Base-by-base conservation (phyloP, 2,797 vertebrate genomes). In the Peromyscus eremicus region DNA sequence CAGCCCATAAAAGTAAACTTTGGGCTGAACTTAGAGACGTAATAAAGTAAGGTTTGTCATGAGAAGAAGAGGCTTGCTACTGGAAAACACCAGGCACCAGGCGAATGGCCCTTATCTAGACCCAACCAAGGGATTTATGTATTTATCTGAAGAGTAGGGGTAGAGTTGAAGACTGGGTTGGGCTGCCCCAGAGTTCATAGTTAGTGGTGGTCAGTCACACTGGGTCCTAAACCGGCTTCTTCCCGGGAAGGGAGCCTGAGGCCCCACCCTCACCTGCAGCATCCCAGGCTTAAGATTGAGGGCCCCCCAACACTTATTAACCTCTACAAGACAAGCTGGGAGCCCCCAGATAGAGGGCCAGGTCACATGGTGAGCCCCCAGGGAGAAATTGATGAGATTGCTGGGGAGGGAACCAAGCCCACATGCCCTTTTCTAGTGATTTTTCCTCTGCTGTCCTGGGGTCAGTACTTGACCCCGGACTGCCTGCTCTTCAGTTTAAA, bases 1-100 rank as follows among this genome's bases (percentile, higher is more conserved):
- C 10, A 16, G 64, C 82, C 85, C 79, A 46, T 96, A 89, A 92
- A 95, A 92, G 91, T 62, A 81, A n/a, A 84, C 87, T 95, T 87
- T 66, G 75, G 68, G 60, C 57, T 86, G 91, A 57, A 94, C 0
- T 1, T 27, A 60, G 89, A 87, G 68, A 23, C 34, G 37, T 66
- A 81, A 64, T 79, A 80, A 73, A 62, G 73, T 32, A 66, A 62
- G 57, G 52, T 60, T 77, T 91, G 88, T 76, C 94, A 62, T 4
- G 23, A 27, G 68, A 46, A 46, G 12, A 93, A 23, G 16, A 4
- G 13, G 40, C 64, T 37, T 29, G 43, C 46, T 89, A 19, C 62
- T 27, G 17, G 25, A 68, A 77, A 90, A 55, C 0, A 34, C 37
- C 4, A 75, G 32, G 55, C 0, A 1, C 34, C 66, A 34, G 12